These are phyloP conservation scores for Kryptolebias ocellatus DNA, from an alignment of 2,797 vertebrate genomes.

Conservation along the genomic window DNA sequence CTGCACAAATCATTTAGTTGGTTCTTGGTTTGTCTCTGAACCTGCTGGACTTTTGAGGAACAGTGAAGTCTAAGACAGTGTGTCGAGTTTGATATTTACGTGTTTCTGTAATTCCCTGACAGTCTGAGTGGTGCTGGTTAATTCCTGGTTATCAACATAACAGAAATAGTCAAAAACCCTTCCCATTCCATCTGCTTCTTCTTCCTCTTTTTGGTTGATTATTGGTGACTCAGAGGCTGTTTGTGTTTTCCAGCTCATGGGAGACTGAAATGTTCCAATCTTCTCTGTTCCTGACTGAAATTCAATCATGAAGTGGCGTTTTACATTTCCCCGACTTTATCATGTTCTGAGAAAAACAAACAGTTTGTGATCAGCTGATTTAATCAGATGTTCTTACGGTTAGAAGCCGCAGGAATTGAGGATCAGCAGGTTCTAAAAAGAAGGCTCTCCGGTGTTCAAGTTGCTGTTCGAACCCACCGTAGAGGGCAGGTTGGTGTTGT, in stretches of 20 bases:
- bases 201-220: conserved; percentile 10
- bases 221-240: conserved; percentile 37
- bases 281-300: conserved; percentile 23
- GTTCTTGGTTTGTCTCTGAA: too few relatives aligned
- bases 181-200: conserved; percentile 17
- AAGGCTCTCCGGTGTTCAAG: neutral
- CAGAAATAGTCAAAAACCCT: conserved; percentile 1
- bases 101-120: neutral
- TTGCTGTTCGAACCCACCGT: neutral
- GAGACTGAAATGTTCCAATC: conserved; percentile 24
- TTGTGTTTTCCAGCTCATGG: conserved; percentile 24
- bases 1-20: too few relatives aligned
- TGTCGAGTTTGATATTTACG: neutral
- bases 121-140: neutral
- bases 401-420: too few relatives aligned
- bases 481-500: too few relatives aligned
- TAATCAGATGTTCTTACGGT: conserved; percentile 12
- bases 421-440: too few relatives aligned
- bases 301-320: conserved; percentile 10
- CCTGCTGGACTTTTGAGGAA: neutral
- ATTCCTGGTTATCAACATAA: conserved; percentile 22
- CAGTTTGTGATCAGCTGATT: conserved; percentile 22
- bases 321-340: neutral
- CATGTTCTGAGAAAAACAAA: neutral
- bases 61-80: too few relatives aligned